Evolutionary conservation across 2,888 invertebrate genomes (phyloP).

Genomic region (Zaprionus obscuricornis): DNA sequence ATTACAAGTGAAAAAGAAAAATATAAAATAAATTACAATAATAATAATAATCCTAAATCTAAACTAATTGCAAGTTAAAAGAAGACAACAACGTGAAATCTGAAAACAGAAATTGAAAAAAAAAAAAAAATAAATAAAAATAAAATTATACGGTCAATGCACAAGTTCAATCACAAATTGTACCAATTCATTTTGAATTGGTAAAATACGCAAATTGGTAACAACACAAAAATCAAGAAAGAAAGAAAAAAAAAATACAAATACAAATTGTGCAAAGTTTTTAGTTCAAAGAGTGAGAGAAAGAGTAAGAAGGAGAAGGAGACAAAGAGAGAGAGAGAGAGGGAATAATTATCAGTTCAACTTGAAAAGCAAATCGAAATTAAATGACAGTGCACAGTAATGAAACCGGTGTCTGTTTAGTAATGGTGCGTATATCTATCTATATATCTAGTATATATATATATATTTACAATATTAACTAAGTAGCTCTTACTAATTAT

Average conservation of each 20-base stretch:
- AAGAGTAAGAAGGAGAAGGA: too few relatives aligned
- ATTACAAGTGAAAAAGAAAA: too few relatives aligned
- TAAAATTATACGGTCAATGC: constrained; percentile 18
- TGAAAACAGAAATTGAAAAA: constrained; percentile 10
- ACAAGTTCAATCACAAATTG: constrained; percentile 29
- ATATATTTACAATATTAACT: not conserved
- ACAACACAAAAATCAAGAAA: not conserved
- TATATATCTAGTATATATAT: not conserved
- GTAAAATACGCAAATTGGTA: constrained; percentile 1
- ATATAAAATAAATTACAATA: not conserved
- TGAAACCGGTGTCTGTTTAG: constrained; percentile 83
- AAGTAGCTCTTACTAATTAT: not conserved
- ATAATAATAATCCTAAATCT: not conserved
- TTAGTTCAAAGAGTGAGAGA: too few relatives aligned
- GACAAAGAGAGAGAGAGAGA: too few relatives aligned
- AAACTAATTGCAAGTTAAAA: not conserved
- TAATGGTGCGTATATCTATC: constrained; percentile 79
- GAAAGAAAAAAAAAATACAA: not conserved
- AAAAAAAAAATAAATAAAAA: constrained; percentile 6
- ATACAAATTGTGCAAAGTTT: constrained; percentile 23
- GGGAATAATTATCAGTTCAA: constrained; percentile 62
- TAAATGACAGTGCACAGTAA: constrained; percentile 83
- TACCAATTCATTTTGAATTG: not conserved
- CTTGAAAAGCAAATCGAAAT: constrained; percentile 67
- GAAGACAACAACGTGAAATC: not conserved